Evolutionary conservation across 1,140 invertebrate genomes (phyloP), one percentile per base, ranked within the genome.

Genomic region (Carposina sasakii): DNA sequence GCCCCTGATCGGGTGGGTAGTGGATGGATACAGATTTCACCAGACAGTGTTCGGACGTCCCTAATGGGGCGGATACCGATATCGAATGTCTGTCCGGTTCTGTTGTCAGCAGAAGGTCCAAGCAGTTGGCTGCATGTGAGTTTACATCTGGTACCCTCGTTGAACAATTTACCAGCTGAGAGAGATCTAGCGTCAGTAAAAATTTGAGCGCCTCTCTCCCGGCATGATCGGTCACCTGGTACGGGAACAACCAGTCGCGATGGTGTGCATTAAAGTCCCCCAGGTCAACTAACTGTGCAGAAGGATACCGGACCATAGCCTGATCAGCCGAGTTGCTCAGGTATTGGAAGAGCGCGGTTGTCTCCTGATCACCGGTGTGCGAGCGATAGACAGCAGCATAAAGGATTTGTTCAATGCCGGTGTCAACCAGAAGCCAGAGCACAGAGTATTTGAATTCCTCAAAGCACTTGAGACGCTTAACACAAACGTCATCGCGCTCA

Each of bases 351-450:
- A 65, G 31, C 30, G 15, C 6, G 16, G 49, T 49, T 8, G 52
- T 54, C 36, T 57, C 50, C 40, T 30, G 20, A 31, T 63, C 44
- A 28, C 54, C 54, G 9, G 46, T 52, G 20, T 61, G 52, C 15
- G 51, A 48, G 0, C 53, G 40, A 16, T 59, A 63, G 12, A 63
- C 34, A 37, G 40, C 37, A 10, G 45, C 40, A 30, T 63, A 63
- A 9, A 63, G 1, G 1, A 52, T 39, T 20, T 45, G 48, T 1
- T 58, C 41, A 2, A 39, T 17, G 0, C 48, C 53, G 3, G 34
- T 47, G 31, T 51, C 48, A 3, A 50, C 52, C 15, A 51, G 17
- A 9, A 57, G 22, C 53, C 54, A 57, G 4, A 61, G 4, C 0
- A 46, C 36, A 16, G 48, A 55, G 13, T 54, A 51, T 1, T 3